phyloP scores from a whole-genome alignment of 2,888 invertebrate genomes.

The Incurvaria masculella region DNA sequence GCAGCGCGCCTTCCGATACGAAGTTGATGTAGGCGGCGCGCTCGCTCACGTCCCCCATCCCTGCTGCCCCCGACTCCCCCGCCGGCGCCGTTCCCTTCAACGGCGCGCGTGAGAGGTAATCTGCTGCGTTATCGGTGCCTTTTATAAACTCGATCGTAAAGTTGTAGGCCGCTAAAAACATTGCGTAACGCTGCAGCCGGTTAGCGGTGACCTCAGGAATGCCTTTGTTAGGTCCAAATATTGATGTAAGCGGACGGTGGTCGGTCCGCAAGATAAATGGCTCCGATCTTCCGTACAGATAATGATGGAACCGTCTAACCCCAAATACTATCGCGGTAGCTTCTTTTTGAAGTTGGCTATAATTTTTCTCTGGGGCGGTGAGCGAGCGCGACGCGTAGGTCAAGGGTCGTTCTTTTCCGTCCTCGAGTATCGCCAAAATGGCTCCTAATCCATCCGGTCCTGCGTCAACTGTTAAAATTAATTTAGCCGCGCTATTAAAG shows the following conservation, averaged over 20 bases:
- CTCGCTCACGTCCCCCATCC: constrained; percentile 6
- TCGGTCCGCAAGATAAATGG: too few relatives aligned
- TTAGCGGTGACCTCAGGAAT: too few relatives aligned
- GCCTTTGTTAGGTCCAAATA: too few relatives aligned
- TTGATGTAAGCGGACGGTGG: too few relatives aligned
- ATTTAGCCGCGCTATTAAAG: constrained; percentile 13
- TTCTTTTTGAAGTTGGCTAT: too few relatives aligned
- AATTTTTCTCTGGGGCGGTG: too few relatives aligned
- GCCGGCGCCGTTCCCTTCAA: too few relatives aligned
- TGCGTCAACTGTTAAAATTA: constrained; percentile 18
- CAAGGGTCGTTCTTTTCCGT: constrained; percentile 14
- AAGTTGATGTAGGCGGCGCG: constrained; percentile 15
- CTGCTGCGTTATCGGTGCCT: constrained; percentile 15
- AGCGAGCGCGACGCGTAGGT: constrained; percentile 19
- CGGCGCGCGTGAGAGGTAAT: constrained; percentile 14
- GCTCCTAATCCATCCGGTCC: constrained; percentile 17
- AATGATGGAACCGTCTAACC: too few relatives aligned
- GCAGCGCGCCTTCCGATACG: constrained; percentile 11
- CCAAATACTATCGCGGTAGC: too few relatives aligned
- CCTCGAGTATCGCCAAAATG: constrained; percentile 12
- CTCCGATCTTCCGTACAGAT: too few relatives aligned
- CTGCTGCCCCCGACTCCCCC: too few relatives aligned
- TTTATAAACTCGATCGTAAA: constrained; percentile 18
- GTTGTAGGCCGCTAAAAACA: constrained; percentile 19
- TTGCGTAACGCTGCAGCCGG: constrained; percentile 13